Percentiles rank a stretch among this genome's conserved stretches.
Evolutionary conservation across 2,797 vertebrate genomes (phyloP).

Genomic region (Alectoris magna): DNA sequence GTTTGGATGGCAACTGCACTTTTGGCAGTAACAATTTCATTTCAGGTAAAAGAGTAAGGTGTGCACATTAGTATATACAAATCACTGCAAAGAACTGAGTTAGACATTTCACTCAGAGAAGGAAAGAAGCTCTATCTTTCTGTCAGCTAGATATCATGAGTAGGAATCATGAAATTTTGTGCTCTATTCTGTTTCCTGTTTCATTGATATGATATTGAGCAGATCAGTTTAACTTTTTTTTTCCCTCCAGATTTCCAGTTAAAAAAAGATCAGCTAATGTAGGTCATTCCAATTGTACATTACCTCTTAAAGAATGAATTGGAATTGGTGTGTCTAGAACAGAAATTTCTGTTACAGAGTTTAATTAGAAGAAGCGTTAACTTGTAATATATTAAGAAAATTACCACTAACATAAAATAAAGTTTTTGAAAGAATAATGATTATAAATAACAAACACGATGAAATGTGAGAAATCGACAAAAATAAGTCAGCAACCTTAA

Average conservation of each 20-base stretch:
- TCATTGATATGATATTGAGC: not conserved
- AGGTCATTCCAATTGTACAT: not conserved
- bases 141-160: rapidly evolving
- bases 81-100: not conserved
- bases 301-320: not conserved
- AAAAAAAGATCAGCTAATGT: not conserved
- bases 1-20: not conserved
- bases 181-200: not conserved
- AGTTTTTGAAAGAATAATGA: not conserved
- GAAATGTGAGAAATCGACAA: not conserved
- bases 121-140: not conserved
- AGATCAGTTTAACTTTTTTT: not conserved
- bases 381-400: not conserved
- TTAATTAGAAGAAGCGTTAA: not conserved
- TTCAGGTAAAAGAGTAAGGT: not conserved
- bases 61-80: rapidly evolving
- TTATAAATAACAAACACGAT: not conserved
- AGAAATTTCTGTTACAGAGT: not conserved
- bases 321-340: not conserved
- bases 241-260: not conserved
- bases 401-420: not conserved
- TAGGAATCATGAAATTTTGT: not conserved
- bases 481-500: not conserved
- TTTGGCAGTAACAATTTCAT: not conserved
- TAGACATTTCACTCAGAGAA: not conserved